Evolutionary conservation across 2,797 vertebrate species (phyloP).

Genomic region (Columba guinea): DNA sequence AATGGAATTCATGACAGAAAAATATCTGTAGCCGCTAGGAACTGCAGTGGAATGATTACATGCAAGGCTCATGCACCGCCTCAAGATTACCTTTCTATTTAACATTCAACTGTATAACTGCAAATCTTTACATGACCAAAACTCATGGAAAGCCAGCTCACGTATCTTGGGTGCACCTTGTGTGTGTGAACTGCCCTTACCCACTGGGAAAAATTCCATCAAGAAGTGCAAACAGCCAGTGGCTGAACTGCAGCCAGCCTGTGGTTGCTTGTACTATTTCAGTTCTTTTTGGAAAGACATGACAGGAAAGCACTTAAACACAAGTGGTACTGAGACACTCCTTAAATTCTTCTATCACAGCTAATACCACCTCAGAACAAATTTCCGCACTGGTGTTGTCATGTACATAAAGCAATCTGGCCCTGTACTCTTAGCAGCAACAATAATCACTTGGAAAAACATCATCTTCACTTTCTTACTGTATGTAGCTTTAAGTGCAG

Average conservation of each 20-base stretch:
- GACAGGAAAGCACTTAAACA: neutral
- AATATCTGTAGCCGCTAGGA: neutral
- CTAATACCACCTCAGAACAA: neutral
- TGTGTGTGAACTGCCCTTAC: neutral
- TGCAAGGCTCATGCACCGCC: neutral
- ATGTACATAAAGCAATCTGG: neutral
- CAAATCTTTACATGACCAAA: neutral
- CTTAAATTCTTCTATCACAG: neutral
- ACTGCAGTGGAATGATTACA: neutral
- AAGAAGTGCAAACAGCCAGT: neutral
- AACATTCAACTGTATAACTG: neutral
- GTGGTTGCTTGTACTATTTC: neutral
- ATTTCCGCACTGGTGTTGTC: neutral
- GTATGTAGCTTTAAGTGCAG: neutral
- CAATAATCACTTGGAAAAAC: neutral
- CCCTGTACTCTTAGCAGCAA: neutral
- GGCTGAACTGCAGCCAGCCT: neutral
- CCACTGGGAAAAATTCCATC: neutral
- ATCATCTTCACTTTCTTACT: neutral
- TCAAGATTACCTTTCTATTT: neutral
- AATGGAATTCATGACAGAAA: neutral
- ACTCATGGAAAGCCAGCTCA: neutral
- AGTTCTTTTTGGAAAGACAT: neutral
- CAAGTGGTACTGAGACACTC: neutral
- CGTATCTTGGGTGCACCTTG: fast-evolving